Conservation (phyloP, 2,113 vertebrate genomes). For the Suricata suricatta region DNA sequence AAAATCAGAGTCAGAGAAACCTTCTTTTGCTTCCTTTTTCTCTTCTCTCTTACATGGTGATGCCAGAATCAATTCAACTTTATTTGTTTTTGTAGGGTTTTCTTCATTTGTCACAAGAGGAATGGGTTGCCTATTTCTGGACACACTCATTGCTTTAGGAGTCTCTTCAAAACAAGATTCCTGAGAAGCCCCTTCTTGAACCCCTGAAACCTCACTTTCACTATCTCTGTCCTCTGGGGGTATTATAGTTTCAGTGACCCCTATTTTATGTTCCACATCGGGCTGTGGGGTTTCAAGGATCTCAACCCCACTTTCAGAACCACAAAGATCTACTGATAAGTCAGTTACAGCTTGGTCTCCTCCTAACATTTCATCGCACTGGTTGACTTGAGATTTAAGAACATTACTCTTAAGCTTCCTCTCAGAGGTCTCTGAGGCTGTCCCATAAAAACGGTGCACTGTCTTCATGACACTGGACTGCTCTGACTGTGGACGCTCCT, state of each 20-base stretch:
- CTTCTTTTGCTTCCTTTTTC: slow-evolving; percentile 48
- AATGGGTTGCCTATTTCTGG: slow-evolving; percentile 57
- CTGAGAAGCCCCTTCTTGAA: neutral
- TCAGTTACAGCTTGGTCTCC: slow-evolving; percentile 13
- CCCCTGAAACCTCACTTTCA: neutral
- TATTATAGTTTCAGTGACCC: neutral
- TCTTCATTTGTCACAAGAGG: slow-evolving; percentile 46
- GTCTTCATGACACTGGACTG: neutral
- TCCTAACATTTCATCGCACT: neutral
- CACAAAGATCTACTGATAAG: neutral
- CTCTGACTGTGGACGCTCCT: neutral
- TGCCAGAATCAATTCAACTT: neutral
- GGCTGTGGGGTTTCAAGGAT: neutral
- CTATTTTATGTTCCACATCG: neutral
- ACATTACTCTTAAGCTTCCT: slow-evolving; percentile 1
- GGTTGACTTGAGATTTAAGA: slow-evolving; percentile 56
- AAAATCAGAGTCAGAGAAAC: slow-evolving; percentile 73
- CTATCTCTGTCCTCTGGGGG: neutral
- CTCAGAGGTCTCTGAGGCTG: neutral
- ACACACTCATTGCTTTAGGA: neutral
- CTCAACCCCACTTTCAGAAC: neutral
- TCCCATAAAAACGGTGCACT: neutral
- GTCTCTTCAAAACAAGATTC: slow-evolving; percentile 5
- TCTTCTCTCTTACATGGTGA: neutral
- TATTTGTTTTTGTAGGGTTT: slow-evolving; percentile 38